phyloP scores from a whole-genome alignment of 2,797 vertebrate genomes.

The Cebuella pygmaea region DNA sequence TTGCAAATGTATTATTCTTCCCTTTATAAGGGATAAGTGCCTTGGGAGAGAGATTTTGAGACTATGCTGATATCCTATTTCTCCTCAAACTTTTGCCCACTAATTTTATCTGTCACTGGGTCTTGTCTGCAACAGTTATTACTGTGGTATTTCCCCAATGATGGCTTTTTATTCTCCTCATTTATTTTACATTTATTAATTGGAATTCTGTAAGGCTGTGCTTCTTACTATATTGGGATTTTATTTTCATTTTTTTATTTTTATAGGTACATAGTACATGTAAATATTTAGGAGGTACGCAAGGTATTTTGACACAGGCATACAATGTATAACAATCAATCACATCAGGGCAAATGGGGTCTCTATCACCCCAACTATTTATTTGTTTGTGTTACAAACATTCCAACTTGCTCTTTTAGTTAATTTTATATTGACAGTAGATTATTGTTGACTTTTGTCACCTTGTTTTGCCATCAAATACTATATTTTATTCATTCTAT shows the following conservation, averaged over 20 bases:
- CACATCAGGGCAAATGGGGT: not conserved
- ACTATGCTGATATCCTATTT: not conserved
- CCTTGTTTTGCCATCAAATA: not conserved
- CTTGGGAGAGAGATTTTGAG: not conserved
- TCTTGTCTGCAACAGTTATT: not conserved
- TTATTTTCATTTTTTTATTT: not conserved
- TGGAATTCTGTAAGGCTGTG: not conserved
- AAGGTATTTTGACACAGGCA: not conserved
- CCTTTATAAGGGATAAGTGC: not conserved
- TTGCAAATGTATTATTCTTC: not conserved
- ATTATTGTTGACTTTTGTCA: not conserved
- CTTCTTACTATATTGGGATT: not conserved
- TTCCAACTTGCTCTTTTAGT: not conserved
- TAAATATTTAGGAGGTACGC: not conserved
- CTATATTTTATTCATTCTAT: not conserved
- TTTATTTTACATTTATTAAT: constrained; percentile 11
- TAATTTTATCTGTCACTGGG: not conserved
- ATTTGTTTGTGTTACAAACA: not conserved
- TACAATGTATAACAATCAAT: not conserved
- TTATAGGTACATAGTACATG: not conserved
- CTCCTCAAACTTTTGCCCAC: not conserved
- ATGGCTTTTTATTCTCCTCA: not conserved
- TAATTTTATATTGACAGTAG: not conserved
- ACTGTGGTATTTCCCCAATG: not conserved
- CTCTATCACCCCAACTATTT: not conserved